Percentiles rank a stretch among this genome's conserved stretches.
phyloP scores from a whole-genome alignment of 2,888 invertebrate species.

The Ophraella communa region DNA sequence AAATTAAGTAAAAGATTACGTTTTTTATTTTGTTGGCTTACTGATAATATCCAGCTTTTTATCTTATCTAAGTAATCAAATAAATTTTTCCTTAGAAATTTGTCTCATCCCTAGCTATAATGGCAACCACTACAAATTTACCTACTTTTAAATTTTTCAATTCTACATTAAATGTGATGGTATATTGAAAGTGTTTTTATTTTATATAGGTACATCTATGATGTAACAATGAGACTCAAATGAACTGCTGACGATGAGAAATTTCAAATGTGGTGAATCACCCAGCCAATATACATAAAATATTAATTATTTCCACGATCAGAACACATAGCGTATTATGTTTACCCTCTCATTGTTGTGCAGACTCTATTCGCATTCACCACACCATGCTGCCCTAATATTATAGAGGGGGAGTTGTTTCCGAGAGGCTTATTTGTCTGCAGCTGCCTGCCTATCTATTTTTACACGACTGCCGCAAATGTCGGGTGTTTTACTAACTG shows the following conservation, averaged over 20 bases:
- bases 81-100: too few relatives aligned
- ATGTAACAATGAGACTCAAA: not conserved
- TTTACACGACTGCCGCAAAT: conserved; percentile 3
- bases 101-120: too few relatives aligned
- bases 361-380: conserved; percentile 1
- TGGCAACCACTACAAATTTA: too few relatives aligned
- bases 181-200: too few relatives aligned
- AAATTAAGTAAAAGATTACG: too few relatives aligned
- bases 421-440: not conserved
- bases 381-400: not conserved
- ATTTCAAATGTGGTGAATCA: not conserved
- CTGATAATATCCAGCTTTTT: too few relatives aligned
- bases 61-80: too few relatives aligned
- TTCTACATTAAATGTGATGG: too few relatives aligned
- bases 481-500: not conserved
- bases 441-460: conserved; percentile 9
- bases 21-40: too few relatives aligned
- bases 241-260: not conserved
- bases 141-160: too few relatives aligned
- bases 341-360: conserved; percentile 10
- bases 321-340: not conserved
- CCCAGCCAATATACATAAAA: conserved; percentile 4
- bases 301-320: conserved; percentile 5
- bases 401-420: conserved; percentile 2
- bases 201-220: too few relatives aligned